Conservation (phyloP, 2,797 vertebrate species). For the Chiroxiphia lanceolata region DNA sequence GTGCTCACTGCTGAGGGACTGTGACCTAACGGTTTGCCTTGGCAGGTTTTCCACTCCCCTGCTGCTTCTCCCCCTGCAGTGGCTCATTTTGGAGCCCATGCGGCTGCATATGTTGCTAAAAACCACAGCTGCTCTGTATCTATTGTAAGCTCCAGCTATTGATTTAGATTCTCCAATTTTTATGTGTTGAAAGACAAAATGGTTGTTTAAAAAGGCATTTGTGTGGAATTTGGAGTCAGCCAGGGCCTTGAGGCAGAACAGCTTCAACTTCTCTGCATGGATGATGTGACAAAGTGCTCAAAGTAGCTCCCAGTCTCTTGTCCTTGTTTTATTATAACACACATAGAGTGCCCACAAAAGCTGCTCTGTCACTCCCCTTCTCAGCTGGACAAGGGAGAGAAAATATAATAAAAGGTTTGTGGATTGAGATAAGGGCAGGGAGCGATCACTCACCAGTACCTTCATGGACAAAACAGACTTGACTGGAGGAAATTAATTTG, state of each 20-base stretch:
- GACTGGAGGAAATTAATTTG: not conserved
- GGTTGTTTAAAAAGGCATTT: slow-evolving; percentile 41
- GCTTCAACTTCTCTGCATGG: not conserved
- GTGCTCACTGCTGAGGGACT: not conserved
- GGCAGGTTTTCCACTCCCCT: not conserved
- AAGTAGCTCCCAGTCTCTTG: not conserved
- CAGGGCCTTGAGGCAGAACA: not conserved
- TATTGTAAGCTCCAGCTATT: slow-evolving; percentile 3
- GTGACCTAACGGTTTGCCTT: not conserved
- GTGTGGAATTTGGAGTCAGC: not conserved
- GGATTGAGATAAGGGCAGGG: not conserved
- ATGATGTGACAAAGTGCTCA: not conserved
- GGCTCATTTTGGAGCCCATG: not conserved
- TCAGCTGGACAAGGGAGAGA: not conserved
- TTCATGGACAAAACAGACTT: fast-evolving
- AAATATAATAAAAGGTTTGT: not conserved
- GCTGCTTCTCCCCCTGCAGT: not conserved
- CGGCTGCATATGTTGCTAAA: not conserved
- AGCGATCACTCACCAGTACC: not conserved
- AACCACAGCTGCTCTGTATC: slow-evolving; percentile 28
- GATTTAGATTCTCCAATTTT: slow-evolving; percentile 37
- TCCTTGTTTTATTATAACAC: not conserved
- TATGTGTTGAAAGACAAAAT: not conserved
- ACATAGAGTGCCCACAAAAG: not conserved
- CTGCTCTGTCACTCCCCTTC: not conserved